Evolutionary conservation across 2,888 invertebrate genomes (phyloP).

Genomic region (Atherix ibis): DNA sequence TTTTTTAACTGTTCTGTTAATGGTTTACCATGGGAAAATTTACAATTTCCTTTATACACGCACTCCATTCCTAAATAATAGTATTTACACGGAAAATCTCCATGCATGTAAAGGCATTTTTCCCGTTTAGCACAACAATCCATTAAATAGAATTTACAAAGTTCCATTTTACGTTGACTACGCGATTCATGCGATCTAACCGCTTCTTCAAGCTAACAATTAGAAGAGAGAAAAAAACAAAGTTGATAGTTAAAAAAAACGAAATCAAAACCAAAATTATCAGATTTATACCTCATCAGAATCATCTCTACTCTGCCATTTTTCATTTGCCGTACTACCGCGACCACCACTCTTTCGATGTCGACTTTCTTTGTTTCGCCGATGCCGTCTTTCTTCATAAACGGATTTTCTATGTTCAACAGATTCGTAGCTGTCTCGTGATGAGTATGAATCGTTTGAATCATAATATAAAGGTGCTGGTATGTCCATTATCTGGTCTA

Average conservation of each 20-base stretch:
- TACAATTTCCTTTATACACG: conserved; percentile 68
- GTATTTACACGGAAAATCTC: conserved; percentile 94
- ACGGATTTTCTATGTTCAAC: conserved; percentile 28
- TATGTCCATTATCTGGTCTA: conserved; percentile 11
- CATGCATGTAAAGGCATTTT: conserved; percentile 91
- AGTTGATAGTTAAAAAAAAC: neutral
- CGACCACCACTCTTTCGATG: conserved; percentile 19
- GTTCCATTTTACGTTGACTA: conserved; percentile 74
- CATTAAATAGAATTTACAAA: conserved; percentile 93
- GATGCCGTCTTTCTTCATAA: conserved; percentile 32
- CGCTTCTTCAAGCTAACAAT: too few relatives aligned
- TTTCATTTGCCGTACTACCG: conserved; percentile 33
- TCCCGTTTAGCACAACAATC: conserved; percentile 89
- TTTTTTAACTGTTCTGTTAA: conserved; percentile 62
- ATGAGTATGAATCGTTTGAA: conserved; percentile 39
- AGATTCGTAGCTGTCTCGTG: conserved; percentile 37
- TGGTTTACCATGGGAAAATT: conserved; percentile 82
- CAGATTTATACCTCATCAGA: conserved; percentile 51
- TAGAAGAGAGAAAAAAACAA: too few relatives aligned
- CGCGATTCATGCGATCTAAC: conserved; percentile 74
- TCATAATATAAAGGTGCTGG: conserved; percentile 34
- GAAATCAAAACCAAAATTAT: neutral
- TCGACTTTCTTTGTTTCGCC: conserved; percentile 31
- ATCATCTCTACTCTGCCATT: conserved; percentile 41
- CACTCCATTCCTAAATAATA: conserved; percentile 87